A percentile compares a stretch with the other conserved stretches of the same genome.
Evolutionary conservation across 2,113 vertebrate species (phyloP).

Genomic region (Opisthocomus hoazin): DNA sequence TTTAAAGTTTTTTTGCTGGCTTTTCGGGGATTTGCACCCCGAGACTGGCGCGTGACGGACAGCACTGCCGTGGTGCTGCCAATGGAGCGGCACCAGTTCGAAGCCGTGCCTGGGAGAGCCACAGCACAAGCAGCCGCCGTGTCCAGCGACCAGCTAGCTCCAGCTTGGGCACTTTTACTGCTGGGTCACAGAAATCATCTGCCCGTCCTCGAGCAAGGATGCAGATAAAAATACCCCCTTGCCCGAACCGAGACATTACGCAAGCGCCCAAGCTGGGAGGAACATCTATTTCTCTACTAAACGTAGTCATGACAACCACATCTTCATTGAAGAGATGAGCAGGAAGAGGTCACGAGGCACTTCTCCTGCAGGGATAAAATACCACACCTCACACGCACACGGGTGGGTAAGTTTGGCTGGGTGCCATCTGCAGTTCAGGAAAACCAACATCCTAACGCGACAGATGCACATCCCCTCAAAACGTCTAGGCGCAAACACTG

Average conservation of each 20-base stretch:
- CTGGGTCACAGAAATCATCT: neutral
- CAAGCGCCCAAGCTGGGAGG: neutral
- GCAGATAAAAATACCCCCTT: neutral
- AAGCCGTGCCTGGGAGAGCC: fast-evolving
- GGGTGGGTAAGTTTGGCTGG: neutral
- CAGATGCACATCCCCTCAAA: neutral
- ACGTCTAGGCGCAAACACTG: neutral
- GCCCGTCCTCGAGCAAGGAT: neutral
- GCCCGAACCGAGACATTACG: neutral
- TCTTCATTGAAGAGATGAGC: neutral
- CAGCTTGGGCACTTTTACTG: neutral
- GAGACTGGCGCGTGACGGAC: fast-evolving
- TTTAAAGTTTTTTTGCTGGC: neutral
- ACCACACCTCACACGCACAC: neutral
- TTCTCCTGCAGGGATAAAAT: neutral
- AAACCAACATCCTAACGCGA: neutral
- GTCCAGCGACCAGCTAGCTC: fast-evolving
- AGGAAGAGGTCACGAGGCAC: neutral
- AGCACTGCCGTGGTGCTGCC: fast-evolving
- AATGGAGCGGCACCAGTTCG: fast-evolving
- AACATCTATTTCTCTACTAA: neutral
- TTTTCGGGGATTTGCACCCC: neutral
- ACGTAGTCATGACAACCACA: constrained; percentile 37
- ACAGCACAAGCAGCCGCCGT: fast-evolving
- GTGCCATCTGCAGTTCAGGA: neutral